A percentile compares a stretch with the other conserved stretches of the same genome.
phyloP scores from a whole-genome alignment of 2,113 vertebrate genomes.

The Hymenochirus boettgeri region DNA sequence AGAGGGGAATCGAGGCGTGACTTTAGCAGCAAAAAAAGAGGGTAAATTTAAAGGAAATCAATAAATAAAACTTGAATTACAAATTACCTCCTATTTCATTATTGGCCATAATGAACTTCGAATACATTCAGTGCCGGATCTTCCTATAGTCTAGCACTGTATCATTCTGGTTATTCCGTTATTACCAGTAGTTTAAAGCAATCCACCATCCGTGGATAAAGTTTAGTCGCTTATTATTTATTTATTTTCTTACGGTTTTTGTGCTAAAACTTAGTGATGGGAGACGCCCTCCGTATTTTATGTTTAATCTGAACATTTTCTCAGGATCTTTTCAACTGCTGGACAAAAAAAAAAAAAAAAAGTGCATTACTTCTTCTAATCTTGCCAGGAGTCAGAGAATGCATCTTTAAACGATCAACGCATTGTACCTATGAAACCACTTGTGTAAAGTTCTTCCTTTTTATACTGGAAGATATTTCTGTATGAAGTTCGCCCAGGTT shows the following conservation, averaged over 20 bases:
- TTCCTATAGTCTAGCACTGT: constrained; percentile 16
- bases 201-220: constrained; percentile 55
- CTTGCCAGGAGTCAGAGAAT: constrained; percentile 67
- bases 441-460: constrained; percentile 63
- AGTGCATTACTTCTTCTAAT: constrained; percentile 65
- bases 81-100: constrained; percentile 72
- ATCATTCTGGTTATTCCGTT: constrained; percentile 41
- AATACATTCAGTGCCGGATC: constrained; percentile 44
- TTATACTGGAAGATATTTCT: constrained; percentile 62
- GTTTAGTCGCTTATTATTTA: constrained; percentile 47
- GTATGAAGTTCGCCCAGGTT: constrained; percentile 59
- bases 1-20: constrained; percentile 63
- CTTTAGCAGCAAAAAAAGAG: constrained; percentile 58
- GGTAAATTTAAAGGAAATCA: constrained; percentile 43
- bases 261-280: constrained; percentile 66
- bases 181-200: constrained; percentile 59
- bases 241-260: constrained; percentile 62
- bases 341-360: constrained; percentile 43
- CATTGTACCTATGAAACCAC: constrained; percentile 46
- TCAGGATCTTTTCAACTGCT: constrained; percentile 71
- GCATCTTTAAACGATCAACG: constrained; percentile 59
- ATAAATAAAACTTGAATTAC: constrained; percentile 68
- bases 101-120: constrained; percentile 69
- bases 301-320: constrained; percentile 71
- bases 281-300: constrained; percentile 62